Evolutionary conservation across 1,140 invertebrate species (phyloP), one percentile per base, ranked within the genome.

Genomic region (Hermetia illucens): DNA sequence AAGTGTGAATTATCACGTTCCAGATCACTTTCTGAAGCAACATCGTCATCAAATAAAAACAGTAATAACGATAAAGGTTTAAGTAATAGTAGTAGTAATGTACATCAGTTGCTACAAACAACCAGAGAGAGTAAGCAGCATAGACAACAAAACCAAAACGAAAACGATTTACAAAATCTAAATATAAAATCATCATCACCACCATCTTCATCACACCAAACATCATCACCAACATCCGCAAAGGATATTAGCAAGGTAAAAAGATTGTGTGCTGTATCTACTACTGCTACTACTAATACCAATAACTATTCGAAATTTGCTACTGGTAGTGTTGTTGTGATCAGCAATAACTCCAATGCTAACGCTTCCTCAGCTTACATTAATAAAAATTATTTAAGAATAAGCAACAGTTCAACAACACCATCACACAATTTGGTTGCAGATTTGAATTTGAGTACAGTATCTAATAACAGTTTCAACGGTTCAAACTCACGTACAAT

Each of bases 1-100:
- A 58, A 57, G 45, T 49, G 48, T 55, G 57, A 61, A 55, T 50
- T 58, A 40, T 55, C 58, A 57, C 55, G 58, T 58, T 61, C 58
- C 47, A 60, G 58, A 53, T 61, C 58, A 49, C 20, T 33, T 13
- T 37, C 36, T 27, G 25, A 27, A 37, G 25, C 13, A 13, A 20
- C 41, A 48, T 41, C 20, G 40, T 19, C 16, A 17, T 8, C 15
- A 37, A 13, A 18, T 35, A 20, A 37, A 12, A 24, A 25, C 9
- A 27, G 29, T 22, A 25, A 13, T 15, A 37, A 22, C 12, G 4
- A 16, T 37, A 25, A 17, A 16, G 29, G 29, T 25, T 17, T 17
- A 37, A 25, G 9, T 25, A 37, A 25, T 37, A 25, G 22, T 25
- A 25, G n/a, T 25, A 24, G 24, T 27, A 37, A 37, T 25, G 22